Evolutionary conservation across 1,140 invertebrate genomes (phyloP), one percentile per base, ranked within the genome.

Genomic region (Listronotus oregonensis): DNA sequence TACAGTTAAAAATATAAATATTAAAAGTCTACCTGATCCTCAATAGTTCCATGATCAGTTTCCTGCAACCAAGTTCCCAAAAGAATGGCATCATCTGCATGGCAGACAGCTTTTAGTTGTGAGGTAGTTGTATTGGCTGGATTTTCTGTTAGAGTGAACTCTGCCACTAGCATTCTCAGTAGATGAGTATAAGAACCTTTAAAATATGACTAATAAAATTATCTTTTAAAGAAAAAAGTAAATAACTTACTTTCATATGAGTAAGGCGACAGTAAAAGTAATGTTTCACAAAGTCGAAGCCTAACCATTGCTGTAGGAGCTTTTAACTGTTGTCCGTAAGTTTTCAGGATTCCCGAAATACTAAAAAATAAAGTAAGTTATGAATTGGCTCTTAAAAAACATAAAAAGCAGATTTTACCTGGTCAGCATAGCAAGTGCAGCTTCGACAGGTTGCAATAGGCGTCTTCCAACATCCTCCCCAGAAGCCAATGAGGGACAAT

Each of bases 111-210:
- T 49, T 92, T 84, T 31, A 98, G 81, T 52, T 95, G 84, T 0
- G 93, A 96, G 18, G 95, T 97, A 0, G 96, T 96, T 14, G 94
- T 97, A 75, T 97, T 97, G 15, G 94, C 93, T 27, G 90, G 88
- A 81, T 97, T 97, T 79, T 99, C 97, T 18, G 94, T 91, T 15
- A 98, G 82, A 0, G 96, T 99, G 67, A 99, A 94, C 81, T 99
- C 97, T 1, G 96, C 94, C 3, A 99, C 96, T n/a, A 99, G 82
- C 83, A 99, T 90, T 58, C 95, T 86, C 54, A 98, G 80, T 18
- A 97, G 82, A 78, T 90, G 89, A 0, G 93, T 94, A 65, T 94
- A 94, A 15, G 91, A 93, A 72, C 84, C 86, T 88, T 47, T 34
- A 79, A 67, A 64, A 51, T 34, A 40, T 27, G 21, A 27, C 2